phyloP scores from a whole-genome alignment of 35 echinoderm and acorn worm genomes.

The Apostichopus californicus region DNA sequence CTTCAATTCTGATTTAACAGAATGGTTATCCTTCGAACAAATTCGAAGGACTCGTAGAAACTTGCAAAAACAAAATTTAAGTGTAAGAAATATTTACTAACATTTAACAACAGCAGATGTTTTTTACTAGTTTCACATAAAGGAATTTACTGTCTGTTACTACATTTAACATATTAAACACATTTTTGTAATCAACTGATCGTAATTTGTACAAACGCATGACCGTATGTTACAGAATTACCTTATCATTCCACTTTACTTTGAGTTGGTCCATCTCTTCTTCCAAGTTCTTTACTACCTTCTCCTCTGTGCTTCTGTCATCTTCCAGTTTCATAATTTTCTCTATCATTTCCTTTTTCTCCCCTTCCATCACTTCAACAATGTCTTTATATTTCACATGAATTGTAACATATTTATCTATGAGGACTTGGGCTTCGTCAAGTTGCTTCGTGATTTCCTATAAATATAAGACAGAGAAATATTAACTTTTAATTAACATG shows the following conservation, averaged over 20 bases:
- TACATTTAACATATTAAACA: no score
- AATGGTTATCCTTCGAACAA: no score
- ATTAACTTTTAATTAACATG: not conserved
- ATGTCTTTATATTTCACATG: not conserved
- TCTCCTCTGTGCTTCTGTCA: not conserved
- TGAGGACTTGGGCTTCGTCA: slow-evolving; percentile 1
- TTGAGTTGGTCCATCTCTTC: not conserved
- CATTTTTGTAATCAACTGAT: no score
- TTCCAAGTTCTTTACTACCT: not conserved
- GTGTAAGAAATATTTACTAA: no score
- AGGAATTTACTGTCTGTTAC: no score
- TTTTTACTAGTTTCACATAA: no score
- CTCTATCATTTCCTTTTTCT: not conserved
- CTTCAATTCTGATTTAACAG: no score
- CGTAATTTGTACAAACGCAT: no score
- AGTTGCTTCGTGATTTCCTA: not conserved
- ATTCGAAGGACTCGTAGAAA: no score
- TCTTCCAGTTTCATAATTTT: not conserved
- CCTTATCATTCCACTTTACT: slow-evolving; percentile 16
- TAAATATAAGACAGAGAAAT: not conserved
- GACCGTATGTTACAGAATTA: not conserved
- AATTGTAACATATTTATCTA: not conserved
- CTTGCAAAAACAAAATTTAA: no score
- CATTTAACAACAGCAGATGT: no score
- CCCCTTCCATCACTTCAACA: not conserved